Conservation (phyloP, 2,888 invertebrate genomes). For the Nyleta sp. region DNA sequence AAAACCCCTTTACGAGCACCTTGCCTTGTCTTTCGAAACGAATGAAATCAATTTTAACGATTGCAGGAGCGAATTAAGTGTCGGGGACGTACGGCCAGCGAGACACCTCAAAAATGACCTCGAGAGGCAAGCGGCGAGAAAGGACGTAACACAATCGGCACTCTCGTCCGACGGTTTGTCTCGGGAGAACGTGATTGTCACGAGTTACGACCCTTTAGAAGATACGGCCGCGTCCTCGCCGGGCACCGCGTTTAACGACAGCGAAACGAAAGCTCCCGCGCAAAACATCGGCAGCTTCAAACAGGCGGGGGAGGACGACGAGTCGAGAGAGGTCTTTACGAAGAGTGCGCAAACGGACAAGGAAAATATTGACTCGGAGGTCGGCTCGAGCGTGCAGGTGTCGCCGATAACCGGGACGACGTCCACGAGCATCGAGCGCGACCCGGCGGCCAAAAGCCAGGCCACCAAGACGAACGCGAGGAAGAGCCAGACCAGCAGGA, state of each 20-base stretch:
- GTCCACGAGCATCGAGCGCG: conserved; percentile 25
- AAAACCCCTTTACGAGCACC: no score
- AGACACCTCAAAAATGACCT: conserved; percentile 51
- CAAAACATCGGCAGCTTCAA: conserved; percentile 16
- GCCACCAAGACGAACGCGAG: conserved; percentile 27
- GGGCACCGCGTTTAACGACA: conserved; percentile 23
- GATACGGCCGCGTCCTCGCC: conserved; percentile 14
- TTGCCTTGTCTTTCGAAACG: neutral
- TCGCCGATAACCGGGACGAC: conserved; percentile 23
- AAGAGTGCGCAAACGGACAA: conserved; percentile 30
- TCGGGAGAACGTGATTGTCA: conserved; percentile 33
- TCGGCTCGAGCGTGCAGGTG: conserved; percentile 23
- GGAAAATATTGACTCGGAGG: conserved; percentile 39
- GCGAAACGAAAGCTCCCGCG: conserved; percentile 26
- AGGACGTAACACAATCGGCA: conserved; percentile 21
- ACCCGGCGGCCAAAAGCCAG: conserved; percentile 29
- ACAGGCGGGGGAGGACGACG: conserved; percentile 5
- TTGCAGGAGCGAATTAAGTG: conserved; percentile 27
- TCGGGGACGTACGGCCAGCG: conserved; percentile 25
- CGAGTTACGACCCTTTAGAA: conserved; percentile 44
- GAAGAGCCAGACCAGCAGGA: conserved; percentile 56
- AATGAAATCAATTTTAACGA: conserved; percentile 1
- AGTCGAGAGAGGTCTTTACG: conserved; percentile 30
- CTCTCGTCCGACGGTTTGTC: conserved; percentile 44
- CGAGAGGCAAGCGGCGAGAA: conserved; percentile 11